A percentile compares a stretch with the other conserved stretches of the same genome.
phyloP scores from a whole-genome alignment of 1,140 invertebrate genomes.

The Drosophila watanabei region DNA sequence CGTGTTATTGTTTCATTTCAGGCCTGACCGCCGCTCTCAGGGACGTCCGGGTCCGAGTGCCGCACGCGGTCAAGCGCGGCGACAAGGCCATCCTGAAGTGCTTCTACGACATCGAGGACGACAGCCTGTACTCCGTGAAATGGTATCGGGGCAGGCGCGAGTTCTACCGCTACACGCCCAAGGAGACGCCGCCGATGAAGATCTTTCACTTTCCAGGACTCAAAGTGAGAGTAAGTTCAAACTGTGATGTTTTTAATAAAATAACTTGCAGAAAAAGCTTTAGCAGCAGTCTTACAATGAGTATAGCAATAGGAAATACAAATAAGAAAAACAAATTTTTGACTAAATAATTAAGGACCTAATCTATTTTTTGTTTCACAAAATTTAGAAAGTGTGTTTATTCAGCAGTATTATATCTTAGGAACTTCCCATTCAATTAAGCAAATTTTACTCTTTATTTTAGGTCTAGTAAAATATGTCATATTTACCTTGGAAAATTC shows the following conservation, averaged over 20 bases:
- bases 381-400: too few relatives aligned
- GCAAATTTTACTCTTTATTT: not conserved
- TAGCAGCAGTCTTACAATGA: too few relatives aligned
- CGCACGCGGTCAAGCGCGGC: conserved; percentile 89
- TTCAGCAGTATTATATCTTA: too few relatives aligned
- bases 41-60: conserved; percentile 89
- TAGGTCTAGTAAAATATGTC: not conserved
- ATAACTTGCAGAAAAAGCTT: not conserved
- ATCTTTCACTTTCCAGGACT: conserved; percentile 91
- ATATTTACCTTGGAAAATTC: not conserved
- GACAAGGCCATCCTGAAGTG: conserved; percentile 90
- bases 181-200: conserved; percentile 90
- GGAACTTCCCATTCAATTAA: too few relatives aligned
- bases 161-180: conserved; percentile 92
- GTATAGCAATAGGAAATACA: too few relatives aligned
- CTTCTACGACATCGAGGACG: conserved; percentile 91
- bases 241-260: not conserved
- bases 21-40: conserved; percentile 85
- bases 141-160: conserved; percentile 93
- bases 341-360: too few relatives aligned
- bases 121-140: conserved; percentile 92
- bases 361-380: too few relatives aligned
- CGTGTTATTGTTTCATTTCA: conserved; percentile 43
- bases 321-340: too few relatives aligned
- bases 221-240: conserved; percentile 90